Percentiles rank a stretch among this genome's conserved stretches.
These are phyloP conservation scores for Monochamus saltuarius DNA, from an alignment of 1,140 invertebrate genomes.

Conservation along the genomic window DNA sequence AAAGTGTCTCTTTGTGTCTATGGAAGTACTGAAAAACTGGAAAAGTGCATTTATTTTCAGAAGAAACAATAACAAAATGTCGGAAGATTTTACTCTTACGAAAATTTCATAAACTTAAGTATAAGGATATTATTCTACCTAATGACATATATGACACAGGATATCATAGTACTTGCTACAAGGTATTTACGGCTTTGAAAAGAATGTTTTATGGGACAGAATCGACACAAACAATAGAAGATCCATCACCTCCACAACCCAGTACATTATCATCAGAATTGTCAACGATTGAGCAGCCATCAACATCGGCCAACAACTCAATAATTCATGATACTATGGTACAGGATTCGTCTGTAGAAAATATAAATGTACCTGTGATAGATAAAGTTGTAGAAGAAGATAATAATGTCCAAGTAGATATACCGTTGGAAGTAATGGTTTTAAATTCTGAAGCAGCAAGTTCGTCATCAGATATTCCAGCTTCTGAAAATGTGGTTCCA, in stretches of 20 bases:
- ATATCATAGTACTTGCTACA: slow-evolving; percentile 32
- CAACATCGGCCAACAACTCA: slow-evolving; percentile 24
- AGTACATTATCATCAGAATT: too few species aligned
- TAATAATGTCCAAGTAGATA: slow-evolving; percentile 28
- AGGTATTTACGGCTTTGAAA: slow-evolving; percentile 25
- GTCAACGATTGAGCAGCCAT: slow-evolving; percentile 14
- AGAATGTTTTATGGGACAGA: slow-evolving; percentile 16
- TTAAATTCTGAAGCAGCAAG: slow-evolving; percentile 23
- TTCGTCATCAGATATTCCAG: slow-evolving; percentile 26
- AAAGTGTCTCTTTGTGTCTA: slow-evolving; percentile 14
- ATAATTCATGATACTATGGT: slow-evolving; percentile 27
- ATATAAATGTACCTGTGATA: slow-evolving; percentile 28
- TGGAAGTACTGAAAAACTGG: background rate
- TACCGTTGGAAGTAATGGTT: too few species aligned
- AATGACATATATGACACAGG: slow-evolving; percentile 16
- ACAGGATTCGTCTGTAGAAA: slow-evolving; percentile 29
- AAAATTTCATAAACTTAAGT: slow-evolving; percentile 14
- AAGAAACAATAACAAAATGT: slow-evolving; percentile 18
- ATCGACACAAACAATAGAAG: too few species aligned
- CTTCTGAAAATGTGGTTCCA: slow-evolving; percentile 29
- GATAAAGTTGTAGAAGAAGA: slow-evolving; percentile 27
- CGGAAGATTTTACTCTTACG: slow-evolving; percentile 12
- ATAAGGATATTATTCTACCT: slow-evolving; percentile 13
- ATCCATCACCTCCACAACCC: too few species aligned
- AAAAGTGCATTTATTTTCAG: slow-evolving; percentile 9